phyloP scores from a whole-genome alignment of 1,140 invertebrate genomes.

The Trachelipus rathkii region DNA sequence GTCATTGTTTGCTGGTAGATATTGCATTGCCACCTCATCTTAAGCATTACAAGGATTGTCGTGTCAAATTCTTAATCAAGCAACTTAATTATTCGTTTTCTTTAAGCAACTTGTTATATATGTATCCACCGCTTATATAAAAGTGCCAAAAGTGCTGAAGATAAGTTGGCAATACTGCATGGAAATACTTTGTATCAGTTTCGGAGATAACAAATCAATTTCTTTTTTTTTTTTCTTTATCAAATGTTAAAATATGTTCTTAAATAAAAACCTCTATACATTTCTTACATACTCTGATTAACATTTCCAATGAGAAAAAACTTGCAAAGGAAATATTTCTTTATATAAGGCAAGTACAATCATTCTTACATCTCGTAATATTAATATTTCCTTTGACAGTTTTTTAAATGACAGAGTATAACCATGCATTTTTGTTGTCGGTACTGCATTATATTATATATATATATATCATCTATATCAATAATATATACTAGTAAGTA shows the following conservation, averaged over 20 bases:
- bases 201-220: not conserved
- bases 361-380: slow-evolving; percentile 2
- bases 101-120: not conserved
- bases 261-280: too few relatives aligned
- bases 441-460: not conserved
- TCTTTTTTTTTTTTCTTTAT: not conserved
- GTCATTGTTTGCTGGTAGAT: slow-evolving; percentile 10
- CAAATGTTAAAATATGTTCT: too few relatives aligned
- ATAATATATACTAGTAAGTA: too few relatives aligned
- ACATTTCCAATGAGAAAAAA: not conserved
- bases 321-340: not conserved
- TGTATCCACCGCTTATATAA: slow-evolving; percentile 4
- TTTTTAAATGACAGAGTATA: not conserved
- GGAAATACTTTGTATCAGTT: not conserved
- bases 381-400: not conserved
- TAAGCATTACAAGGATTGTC: not conserved
- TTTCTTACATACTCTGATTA: too few relatives aligned
- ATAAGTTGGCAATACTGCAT: slow-evolving; percentile 5
- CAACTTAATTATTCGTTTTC: not conserved
- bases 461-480: too few relatives aligned
- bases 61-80: not conserved
- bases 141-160: slow-evolving; percentile 3
- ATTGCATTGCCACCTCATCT: slow-evolving; percentile 2
- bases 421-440: not conserved
- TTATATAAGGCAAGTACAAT: slow-evolving; percentile 9